These are phyloP conservation scores for Drosophila equinoxialis DNA, from an alignment of 1,140 invertebrate species.

Conservation along the genomic window DNA sequence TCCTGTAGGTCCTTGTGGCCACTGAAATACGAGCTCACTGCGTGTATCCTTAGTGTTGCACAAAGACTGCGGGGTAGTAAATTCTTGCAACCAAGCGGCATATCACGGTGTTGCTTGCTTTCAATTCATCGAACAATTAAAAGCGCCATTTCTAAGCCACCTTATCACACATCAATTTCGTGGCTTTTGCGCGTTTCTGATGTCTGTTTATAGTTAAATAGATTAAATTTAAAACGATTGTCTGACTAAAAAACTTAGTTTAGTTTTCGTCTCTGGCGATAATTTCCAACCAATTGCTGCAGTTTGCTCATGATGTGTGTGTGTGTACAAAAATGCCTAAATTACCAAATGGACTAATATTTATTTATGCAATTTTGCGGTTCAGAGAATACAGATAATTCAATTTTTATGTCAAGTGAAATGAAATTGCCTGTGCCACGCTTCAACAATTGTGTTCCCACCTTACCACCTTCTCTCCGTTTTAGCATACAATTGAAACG, in stretches of 20 bases:
- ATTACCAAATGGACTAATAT: conserved; percentile 71
- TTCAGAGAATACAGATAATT: conserved; percentile 65
- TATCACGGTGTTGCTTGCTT: neutral
- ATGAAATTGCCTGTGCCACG: conserved; percentile 42
- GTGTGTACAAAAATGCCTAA: conserved; percentile 36
- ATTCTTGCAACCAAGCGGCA: too few relatives aligned
- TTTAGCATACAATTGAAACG: conserved; percentile 15
- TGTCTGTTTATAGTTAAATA: conserved; percentile 1
- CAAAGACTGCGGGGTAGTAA: too few relatives aligned
- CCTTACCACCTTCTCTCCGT: neutral
- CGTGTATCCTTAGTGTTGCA: neutral
- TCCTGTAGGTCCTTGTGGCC: conserved; percentile 10
- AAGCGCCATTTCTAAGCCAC: conserved; percentile 14
- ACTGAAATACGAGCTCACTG: neutral
- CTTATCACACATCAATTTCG: conserved; percentile 22
- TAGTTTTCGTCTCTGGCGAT: conserved; percentile 6
- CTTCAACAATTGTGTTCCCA: conserved; percentile 12
- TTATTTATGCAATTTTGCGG: conserved; percentile 75
- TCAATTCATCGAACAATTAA: conserved; percentile 36
- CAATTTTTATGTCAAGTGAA: conserved; percentile 64
- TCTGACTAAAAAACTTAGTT: conserved; percentile 3
- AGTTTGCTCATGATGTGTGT: conserved; percentile 47
- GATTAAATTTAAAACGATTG: conserved; percentile 20
- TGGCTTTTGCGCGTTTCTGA: conserved; percentile 2
- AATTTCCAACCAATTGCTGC: conserved; percentile 3